These are phyloP conservation scores for Sinhomidia bicolor DNA, from an alignment of 2,888 invertebrate genomes.

Conservation along the genomic window DNA sequence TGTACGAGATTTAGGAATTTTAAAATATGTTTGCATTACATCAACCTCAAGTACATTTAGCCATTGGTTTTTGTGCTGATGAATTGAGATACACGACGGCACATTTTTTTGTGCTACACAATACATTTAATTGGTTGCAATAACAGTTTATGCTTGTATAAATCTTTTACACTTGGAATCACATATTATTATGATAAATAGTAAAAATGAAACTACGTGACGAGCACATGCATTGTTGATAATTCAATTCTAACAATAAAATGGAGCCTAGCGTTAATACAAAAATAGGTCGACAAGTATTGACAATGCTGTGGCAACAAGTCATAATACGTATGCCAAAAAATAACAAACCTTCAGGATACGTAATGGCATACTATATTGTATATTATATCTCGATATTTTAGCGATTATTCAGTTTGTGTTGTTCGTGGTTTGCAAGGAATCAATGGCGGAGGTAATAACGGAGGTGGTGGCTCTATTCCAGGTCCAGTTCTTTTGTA, in stretches of 20 bases:
- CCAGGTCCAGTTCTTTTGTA: slow-evolving; percentile 61
- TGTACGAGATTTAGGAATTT: slow-evolving; percentile 27
- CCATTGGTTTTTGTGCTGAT: slow-evolving; percentile 53
- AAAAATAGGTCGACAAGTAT: slow-evolving; percentile 66
- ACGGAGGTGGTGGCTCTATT: slow-evolving; percentile 55
- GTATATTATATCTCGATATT: slow-evolving; percentile 31
- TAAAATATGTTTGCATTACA: slow-evolving; percentile 28
- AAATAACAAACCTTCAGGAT: slow-evolving; percentile 29
- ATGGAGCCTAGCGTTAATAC: slow-evolving; percentile 64
- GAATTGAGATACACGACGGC: slow-evolving; percentile 38
- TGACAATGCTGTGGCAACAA: slow-evolving; percentile 50
- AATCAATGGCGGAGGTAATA: slow-evolving; percentile 57
- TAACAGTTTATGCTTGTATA: slow-evolving; percentile 29
- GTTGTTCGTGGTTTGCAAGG: slow-evolving; percentile 48
- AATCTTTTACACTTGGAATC: slow-evolving; percentile 48
- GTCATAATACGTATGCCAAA: slow-evolving; percentile 54
- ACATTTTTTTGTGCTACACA: slow-evolving; percentile 41
- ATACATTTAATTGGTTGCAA: slow-evolving; percentile 38
- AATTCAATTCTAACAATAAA: slow-evolving; percentile 38
- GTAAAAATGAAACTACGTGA: slow-evolving; percentile 43
- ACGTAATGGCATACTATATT: slow-evolving; percentile 40
- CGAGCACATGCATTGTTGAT: slow-evolving; percentile 43
- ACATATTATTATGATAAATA: slow-evolving; percentile 43
- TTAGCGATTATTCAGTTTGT: slow-evolving; percentile 45
- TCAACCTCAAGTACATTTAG: slow-evolving; percentile 36